Evolutionary conservation across 2,888 invertebrate genomes (phyloP).

Genomic region (Portevinia maculata): DNA sequence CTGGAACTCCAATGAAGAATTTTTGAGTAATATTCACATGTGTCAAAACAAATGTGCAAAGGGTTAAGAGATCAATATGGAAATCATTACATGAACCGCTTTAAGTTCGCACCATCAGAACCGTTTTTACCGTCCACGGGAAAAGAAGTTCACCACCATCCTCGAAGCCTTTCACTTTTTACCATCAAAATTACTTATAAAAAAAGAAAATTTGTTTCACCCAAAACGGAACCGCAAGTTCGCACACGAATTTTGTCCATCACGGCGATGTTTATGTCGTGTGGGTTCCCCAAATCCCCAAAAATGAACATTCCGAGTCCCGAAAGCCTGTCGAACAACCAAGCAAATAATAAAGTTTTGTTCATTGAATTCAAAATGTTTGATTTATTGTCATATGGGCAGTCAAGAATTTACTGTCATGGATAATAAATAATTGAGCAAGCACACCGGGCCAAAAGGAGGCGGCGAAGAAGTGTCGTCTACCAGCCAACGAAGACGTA

Average conservation of each 20-base stretch:
- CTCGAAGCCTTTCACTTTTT: slow-evolving; percentile 64
- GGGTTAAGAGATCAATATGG: slow-evolving; percentile 49
- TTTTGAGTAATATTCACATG: slow-evolving; percentile 27
- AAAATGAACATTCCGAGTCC: slow-evolving; percentile 45
- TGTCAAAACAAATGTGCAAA: slow-evolving; percentile 56
- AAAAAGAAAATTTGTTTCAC: neutral
- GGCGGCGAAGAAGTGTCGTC: slow-evolving; percentile 57
- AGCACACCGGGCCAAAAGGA: slow-evolving; percentile 25
- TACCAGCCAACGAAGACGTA: slow-evolving; percentile 54
- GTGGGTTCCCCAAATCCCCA: slow-evolving; percentile 61
- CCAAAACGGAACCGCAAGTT: slow-evolving; percentile 44
- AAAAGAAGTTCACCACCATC: slow-evolving; percentile 58
- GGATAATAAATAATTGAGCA: slow-evolving; percentile 71
- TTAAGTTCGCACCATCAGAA: slow-evolving; percentile 4
- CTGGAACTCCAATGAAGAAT: neutral
- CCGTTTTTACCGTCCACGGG: slow-evolving; percentile 27
- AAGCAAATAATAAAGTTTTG: slow-evolving; percentile 40
- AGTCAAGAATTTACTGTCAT: slow-evolving; percentile 70
- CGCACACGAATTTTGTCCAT: slow-evolving; percentile 67
- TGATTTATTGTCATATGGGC: slow-evolving; percentile 72
- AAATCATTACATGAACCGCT: slow-evolving; percentile 39
- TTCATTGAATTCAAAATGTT: slow-evolving; percentile 66
- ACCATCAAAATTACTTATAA: slow-evolving; percentile 2
- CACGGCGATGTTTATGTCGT: slow-evolving; percentile 40
- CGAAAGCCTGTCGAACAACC: slow-evolving; percentile 7